phyloP scores from a whole-genome alignment of 1,140 invertebrate genomes.

The Xylocopa sonorina region DNA sequence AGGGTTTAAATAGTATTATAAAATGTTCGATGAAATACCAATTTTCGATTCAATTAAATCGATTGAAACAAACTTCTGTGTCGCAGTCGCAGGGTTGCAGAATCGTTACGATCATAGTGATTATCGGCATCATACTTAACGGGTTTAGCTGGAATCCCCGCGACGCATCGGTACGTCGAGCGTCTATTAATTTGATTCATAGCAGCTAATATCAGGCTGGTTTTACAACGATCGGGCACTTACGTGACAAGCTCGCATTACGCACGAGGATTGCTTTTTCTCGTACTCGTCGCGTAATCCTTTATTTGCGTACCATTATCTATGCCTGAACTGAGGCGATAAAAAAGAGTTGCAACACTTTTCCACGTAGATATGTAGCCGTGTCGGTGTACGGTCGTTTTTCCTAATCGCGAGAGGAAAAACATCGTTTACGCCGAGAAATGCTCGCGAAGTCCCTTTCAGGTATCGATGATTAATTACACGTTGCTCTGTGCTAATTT shows the following conservation, averaged over 20 bases:
- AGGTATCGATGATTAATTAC: conserved; percentile 21
- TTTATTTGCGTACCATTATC: neutral
- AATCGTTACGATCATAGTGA: conserved; percentile 2
- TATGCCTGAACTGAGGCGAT: neutral
- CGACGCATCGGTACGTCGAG: neutral
- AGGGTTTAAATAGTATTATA: too few species aligned
- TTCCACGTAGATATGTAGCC: neutral
- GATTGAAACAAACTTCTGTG: too few species aligned
- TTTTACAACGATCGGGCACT: conserved; percentile 45
- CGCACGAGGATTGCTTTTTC: neutral
- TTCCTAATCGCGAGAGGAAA: too few species aligned
- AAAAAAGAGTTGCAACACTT: neutral
- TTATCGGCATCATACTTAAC: neutral
- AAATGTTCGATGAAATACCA: too few species aligned
- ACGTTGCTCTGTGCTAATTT: conserved; percentile 19
- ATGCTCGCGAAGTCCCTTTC: neutral
- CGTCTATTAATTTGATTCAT: conserved; percentile 36
- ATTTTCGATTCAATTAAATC: too few species aligned
- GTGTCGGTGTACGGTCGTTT: neutral
- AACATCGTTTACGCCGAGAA: neutral
- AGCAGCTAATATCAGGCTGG: conserved; percentile 28
- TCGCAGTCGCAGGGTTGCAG: too few species aligned
- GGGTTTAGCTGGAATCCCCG: conserved; percentile 1
- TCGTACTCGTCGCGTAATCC: too few species aligned
- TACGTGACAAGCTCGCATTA: conserved; percentile 12